These are phyloP conservation scores for Drosophila barbarae DNA, from an alignment of 2,888 invertebrate genomes.

Conservation along the genomic window DNA sequence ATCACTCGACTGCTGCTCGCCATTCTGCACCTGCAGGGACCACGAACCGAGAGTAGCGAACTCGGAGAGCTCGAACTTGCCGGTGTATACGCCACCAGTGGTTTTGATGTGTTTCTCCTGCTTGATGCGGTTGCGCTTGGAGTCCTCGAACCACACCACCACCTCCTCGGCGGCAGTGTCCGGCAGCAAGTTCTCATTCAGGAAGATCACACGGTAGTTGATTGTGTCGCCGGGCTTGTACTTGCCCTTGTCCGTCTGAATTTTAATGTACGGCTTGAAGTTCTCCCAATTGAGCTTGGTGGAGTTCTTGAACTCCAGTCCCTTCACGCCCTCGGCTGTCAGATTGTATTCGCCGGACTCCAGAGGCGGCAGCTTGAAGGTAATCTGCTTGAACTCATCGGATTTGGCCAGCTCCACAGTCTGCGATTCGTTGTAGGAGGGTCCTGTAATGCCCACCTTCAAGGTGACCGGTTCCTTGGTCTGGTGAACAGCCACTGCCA, in stretches of 20 bases:
- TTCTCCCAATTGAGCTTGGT: constrained; percentile 85
- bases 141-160: constrained; percentile 86
- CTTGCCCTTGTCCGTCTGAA: constrained; percentile 95
- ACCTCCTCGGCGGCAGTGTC: constrained; percentile 82
- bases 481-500: constrained; percentile 84
- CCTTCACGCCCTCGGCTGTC: constrained; percentile 86
- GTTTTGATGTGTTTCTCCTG: constrained; percentile 85
- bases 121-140: constrained; percentile 88
- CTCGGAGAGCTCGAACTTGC: constrained; percentile 88
- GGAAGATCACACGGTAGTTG: constrained; percentile 82
- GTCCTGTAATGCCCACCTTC: constrained; percentile 73
- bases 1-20: not conserved
- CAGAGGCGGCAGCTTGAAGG: constrained; percentile 66
- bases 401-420: constrained; percentile 55
- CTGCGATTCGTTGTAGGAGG: constrained; percentile 67
- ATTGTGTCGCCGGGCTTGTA: constrained; percentile 93
- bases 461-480: constrained; percentile 62
- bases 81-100: constrained; percentile 82
- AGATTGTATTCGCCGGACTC: constrained; percentile 86
- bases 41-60: constrained; percentile 92
- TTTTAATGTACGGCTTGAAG: constrained; percentile 82
- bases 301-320: constrained; percentile 86
- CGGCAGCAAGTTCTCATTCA: constrained; percentile 87
- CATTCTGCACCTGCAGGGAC: constrained; percentile 81
- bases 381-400: constrained; percentile 63